Conservation (phyloP, 1,140 invertebrate genomes). For the Choristoneura fumiferana region DNA sequence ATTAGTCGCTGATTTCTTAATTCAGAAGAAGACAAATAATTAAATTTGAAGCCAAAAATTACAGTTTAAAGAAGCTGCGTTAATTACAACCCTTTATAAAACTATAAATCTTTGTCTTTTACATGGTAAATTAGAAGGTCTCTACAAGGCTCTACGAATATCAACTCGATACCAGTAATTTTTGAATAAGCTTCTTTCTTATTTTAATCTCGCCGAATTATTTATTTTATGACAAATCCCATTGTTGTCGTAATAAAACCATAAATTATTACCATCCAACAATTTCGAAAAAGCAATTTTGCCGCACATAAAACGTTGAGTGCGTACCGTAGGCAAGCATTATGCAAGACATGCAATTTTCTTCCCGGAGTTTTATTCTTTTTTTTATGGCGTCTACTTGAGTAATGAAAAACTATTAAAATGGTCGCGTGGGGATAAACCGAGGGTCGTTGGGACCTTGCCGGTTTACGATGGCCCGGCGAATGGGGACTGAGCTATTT, state of each 20-base stretch:
- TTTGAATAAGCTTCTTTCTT: no score
- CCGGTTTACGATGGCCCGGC: conserved; percentile 60
- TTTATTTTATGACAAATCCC: no score
- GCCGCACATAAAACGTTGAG: conserved; percentile 48
- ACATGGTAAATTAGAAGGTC: no score
- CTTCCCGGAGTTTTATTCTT: conserved; percentile 62
- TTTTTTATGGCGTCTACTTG: conserved; percentile 74
- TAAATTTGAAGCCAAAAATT: no score
- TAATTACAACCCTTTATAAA: no score
- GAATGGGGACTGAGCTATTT: conserved; percentile 58
- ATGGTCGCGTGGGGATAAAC: conserved; percentile 61
- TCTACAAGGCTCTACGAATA: no score
- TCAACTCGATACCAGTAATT: no score
- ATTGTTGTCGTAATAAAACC: conserved; percentile 18
- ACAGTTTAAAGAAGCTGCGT: no score
- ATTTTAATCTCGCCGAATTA: no score
- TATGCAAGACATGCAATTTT: conserved; percentile 76
- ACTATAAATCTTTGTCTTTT: no score
- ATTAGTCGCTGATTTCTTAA: no score
- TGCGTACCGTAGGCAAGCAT: conserved; percentile 48
- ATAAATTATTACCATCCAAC: conserved; percentile 46
- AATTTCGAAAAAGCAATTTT: conserved; percentile 58
- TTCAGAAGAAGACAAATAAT: no score
- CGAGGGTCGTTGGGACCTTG: conserved; percentile 68
- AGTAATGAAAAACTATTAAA: conserved; percentile 78